Base-by-base conservation (phyloP, 2,888 invertebrate genomes). In the Thymelicus acteon region DNA sequence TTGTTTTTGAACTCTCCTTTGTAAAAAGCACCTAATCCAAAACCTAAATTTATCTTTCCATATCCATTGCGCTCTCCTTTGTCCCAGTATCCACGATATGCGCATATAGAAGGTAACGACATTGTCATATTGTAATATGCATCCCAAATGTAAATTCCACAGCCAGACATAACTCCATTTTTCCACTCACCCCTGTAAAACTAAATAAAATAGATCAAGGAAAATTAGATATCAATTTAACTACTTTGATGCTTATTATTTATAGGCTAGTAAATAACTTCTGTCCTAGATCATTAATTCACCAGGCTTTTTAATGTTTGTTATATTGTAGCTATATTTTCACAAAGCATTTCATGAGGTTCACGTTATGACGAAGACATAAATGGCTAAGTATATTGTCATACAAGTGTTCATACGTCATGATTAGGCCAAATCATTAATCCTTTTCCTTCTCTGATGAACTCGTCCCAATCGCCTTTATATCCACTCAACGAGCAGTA, bases 361-460 rank as follows among this genome's bases (percentile, higher is more conserved):
- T 31, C 31, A 5, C 31, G 31, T 31, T 31, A 31, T 3, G 31
- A 31, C 0, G 31, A 31, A 31, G 31, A 31, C 31, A 31, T 31
- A 31, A 31, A 31, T 31, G 31, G 31, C 31, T 31, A 44, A 44
- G 4, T 12, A 44, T 44, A 2, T 44, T 44, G 44, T 44, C 12
- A 44, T 44, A 44, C 8, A 12, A 44, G 12, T 1, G 44, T 44
- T 63, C 69, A 4, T 69, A 69, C 95, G 79, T 95, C 95, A 69
- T 94, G 93, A 82, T 95, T 95, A 0, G 93, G 87, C 95, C 95
- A 95, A 75, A 94, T 89, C 94, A 95, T 95, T 31, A 93, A 83
- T 48, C 96, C 96, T 72, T 87, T 85, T n/a, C 96, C 95, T 78
- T 95, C 88, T 74, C 94, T 90, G 19, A 87, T 76, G 67, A 93